phyloP scores from a whole-genome alignment of 2,888 invertebrate species.

The Drosophila peninsularis region DNA sequence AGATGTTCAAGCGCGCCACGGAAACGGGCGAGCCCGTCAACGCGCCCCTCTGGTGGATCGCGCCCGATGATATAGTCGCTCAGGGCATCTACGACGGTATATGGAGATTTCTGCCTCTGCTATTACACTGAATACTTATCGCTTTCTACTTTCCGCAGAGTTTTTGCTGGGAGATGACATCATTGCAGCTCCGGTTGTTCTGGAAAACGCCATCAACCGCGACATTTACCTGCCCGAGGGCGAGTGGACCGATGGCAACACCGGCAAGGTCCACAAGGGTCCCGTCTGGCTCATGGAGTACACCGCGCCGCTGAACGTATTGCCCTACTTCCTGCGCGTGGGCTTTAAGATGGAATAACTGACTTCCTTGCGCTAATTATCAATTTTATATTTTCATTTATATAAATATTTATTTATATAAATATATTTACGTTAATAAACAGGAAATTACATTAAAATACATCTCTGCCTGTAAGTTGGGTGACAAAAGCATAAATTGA shows the following conservation, averaged over 20 bases:
- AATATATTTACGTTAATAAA: conserved; percentile 1
- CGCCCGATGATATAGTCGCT: conserved; percentile 88
- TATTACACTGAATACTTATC: too few relatives aligned
- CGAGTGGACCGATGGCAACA: conserved; percentile 89
- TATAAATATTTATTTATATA: conserved; percentile 1
- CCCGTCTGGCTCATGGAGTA: conserved; percentile 88
- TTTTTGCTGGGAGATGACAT: conserved; percentile 91
- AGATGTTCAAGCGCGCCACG: conserved; percentile 87
- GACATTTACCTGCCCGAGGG: conserved; percentile 92
- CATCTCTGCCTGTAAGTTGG: not conserved
- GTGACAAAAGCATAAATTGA: not conserved
- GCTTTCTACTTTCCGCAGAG: conserved; percentile 86
- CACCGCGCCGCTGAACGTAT: conserved; percentile 88
- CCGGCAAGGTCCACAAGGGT: conserved; percentile 85
- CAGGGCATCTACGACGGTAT: conserved; percentile 87
- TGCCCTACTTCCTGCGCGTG: conserved; percentile 89
- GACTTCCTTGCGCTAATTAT: not conserved
- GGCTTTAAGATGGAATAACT: conserved; percentile 49
- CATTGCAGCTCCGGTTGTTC: conserved; percentile 91
- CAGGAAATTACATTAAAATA: not conserved
- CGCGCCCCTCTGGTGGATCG: conserved; percentile 94
- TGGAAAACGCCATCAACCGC: conserved; percentile 87
- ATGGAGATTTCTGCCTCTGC: conserved; percentile 28
- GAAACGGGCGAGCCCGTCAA: conserved; percentile 89
- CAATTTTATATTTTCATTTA: not conserved